Conservation (phyloP, 2,888 invertebrate genomes). For the Phyllotreta cruciferae region DNA sequence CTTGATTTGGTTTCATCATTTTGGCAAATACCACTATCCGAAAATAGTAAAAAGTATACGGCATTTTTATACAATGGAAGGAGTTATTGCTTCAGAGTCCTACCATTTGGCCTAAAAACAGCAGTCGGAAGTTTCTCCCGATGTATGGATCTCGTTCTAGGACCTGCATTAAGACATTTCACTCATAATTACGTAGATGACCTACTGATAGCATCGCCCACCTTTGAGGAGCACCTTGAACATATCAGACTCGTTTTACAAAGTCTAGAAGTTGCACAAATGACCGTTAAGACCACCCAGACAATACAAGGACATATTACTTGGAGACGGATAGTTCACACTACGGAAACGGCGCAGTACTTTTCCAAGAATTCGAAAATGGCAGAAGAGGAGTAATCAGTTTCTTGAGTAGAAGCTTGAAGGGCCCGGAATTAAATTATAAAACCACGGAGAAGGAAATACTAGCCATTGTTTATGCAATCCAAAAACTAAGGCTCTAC, state of each 20-base stretch:
- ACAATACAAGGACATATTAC: slow-evolving; percentile 16
- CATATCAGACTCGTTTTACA: slow-evolving; percentile 23
- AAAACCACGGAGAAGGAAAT: slow-evolving; percentile 13
- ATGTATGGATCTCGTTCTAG: slow-evolving; percentile 33
- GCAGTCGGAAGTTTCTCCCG: slow-evolving; percentile 32
- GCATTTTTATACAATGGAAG: slow-evolving; percentile 38
- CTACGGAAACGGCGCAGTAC: slow-evolving; percentile 29
- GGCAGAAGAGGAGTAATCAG: not conserved
- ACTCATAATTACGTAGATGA: slow-evolving; percentile 36
- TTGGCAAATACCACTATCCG: slow-evolving; percentile 41
- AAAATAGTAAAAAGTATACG: slow-evolving; percentile 37
- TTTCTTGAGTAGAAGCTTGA: slow-evolving; percentile 20
- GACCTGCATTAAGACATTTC: slow-evolving; percentile 28
- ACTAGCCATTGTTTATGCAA: slow-evolving; percentile 11
- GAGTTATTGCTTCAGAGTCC: slow-evolving; percentile 38
- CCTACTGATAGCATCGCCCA: slow-evolving; percentile 33
- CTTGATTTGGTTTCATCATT: slow-evolving; percentile 42
- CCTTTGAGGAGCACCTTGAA: slow-evolving; percentile 34
- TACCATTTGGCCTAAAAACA: slow-evolving; percentile 35
- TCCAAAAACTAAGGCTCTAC: slow-evolving; percentile 6
- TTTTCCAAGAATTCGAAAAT: slow-evolving; percentile 31
- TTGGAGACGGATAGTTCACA: slow-evolving; percentile 37
- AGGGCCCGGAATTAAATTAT: slow-evolving; percentile 19
- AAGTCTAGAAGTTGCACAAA: slow-evolving; percentile 11
- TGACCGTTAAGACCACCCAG: slow-evolving; percentile 28